Evolutionary conservation across 2,797 vertebrate genomes (phyloP), one percentile per base, ranked within the genome.

Genomic region (Acanthurus leucopareius): DNA sequence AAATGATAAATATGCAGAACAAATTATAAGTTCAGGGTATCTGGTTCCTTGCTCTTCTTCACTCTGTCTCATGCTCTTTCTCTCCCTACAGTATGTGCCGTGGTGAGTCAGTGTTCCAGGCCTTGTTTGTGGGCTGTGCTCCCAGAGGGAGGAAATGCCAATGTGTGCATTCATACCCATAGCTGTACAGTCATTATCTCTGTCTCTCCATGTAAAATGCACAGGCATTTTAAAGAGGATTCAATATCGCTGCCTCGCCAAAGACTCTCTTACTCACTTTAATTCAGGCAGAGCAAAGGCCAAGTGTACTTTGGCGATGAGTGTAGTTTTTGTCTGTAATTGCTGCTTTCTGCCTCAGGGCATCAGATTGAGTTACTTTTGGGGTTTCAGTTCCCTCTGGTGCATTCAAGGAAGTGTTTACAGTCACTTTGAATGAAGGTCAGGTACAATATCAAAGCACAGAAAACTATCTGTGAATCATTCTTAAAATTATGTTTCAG

Each of bases 121-220:
- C 65, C 56, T 48, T 47, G 69, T 73, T 79, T 77, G 80, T 7
- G 56, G 69, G 63, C 57, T 69, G 73, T 56, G 69, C 66, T 84
- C 77, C 72, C 70, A 7, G 44, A 66, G 69, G 61, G 74, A 87
- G 92, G 92, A 94, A 94, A 93, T 92, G 72, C 89, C 92, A 75
- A 78, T 76, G 85, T 82, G 79, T 47, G 44, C 42, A 49, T 82
- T 92, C 89, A 91, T 82, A 68, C 10, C 69, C 79, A 32, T 53
- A 78, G 79, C 77, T 76, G 70, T 71, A 52, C 65, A 51, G 62
- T 86, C 84, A 89, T 89, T 89, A 89, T 85, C 86, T 84, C 68
- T 75, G 76, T 42, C 52, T 71, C 48, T 49, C 69, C 72, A 68
- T 69, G 82, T 82, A 80, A 82, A 61, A 80, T 53, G 2, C 70